A percentile compares a stretch with the other conserved stretches of the same genome.
phyloP scores from a whole-genome alignment of 2,113 vertebrate species.

The Platysteira castanea region DNA sequence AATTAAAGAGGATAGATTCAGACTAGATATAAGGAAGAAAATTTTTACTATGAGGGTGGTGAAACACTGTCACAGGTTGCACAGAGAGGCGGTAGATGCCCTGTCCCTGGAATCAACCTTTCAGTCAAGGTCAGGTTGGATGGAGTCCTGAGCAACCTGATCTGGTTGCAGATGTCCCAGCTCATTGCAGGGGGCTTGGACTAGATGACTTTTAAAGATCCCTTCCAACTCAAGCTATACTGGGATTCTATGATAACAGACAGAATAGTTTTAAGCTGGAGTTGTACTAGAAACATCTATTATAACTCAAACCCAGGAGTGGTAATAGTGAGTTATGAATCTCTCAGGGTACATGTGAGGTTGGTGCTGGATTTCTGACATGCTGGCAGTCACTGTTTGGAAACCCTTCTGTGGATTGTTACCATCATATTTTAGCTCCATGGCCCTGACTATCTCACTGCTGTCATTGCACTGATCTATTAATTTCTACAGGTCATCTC shows the following conservation, averaged over 20 bases:
- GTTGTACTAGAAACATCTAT: background rate
- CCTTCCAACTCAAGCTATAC: background rate
- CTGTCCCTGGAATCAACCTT: too few species aligned
- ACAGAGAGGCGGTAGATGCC: too few species aligned
- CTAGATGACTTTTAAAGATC: background rate
- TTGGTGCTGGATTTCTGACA: background rate
- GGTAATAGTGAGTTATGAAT: background rate
- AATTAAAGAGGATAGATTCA: too few species aligned
- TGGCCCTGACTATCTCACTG: background rate
- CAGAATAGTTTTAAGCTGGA: background rate
- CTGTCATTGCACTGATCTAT: background rate
- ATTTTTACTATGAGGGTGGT: too few species aligned
- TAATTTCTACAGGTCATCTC: background rate
- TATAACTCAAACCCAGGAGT: background rate
- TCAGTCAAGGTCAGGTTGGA: too few species aligned
- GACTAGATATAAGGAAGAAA: too few species aligned
- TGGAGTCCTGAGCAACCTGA: too few species aligned
- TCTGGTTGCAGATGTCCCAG: too few species aligned
- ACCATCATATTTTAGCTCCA: background rate
- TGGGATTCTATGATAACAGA: background rate
- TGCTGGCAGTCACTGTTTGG: background rate
- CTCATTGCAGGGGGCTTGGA: too few species aligned
- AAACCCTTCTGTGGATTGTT: background rate
- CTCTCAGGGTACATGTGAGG: background rate
- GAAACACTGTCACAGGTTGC: too few species aligned